Evolutionary conservation across 2,888 invertebrate genomes (phyloP).

Genomic region (Nasonovia ribisnigri): DNA sequence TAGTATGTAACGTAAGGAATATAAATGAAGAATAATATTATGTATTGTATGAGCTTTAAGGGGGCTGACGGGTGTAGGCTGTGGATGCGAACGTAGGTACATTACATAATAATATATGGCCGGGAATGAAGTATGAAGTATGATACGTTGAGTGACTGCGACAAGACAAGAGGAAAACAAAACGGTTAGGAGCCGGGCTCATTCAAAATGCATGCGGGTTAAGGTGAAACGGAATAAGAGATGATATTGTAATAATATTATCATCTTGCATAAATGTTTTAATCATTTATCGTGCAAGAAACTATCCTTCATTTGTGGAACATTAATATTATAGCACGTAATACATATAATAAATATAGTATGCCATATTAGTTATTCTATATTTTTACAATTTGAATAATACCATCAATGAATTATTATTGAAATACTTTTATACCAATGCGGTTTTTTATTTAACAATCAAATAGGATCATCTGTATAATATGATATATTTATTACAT

Average conservation of each 20-base stretch:
- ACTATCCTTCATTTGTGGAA: not conserved
- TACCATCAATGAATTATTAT: not conserved
- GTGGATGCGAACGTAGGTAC: not conserved
- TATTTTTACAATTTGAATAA: not conserved
- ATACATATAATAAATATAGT: not conserved
- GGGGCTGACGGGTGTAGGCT: not conserved
- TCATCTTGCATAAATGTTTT: constrained; percentile 39
- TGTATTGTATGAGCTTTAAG: not conserved
- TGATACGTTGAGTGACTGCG: constrained; percentile 34
- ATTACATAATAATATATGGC: not conserved
- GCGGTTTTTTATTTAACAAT: not conserved
- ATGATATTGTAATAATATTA: constrained; percentile 29
- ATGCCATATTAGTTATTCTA: not conserved
- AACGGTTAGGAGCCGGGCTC: constrained; percentile 29
- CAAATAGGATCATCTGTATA: not conserved
- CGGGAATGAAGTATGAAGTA: constrained; percentile 14
- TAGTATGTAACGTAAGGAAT: not conserved
- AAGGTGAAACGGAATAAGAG: constrained; percentile 49
- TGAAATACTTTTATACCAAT: not conserved
- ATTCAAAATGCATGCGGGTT: constrained; percentile 33
- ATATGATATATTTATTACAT: not conserved
- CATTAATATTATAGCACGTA: not conserved
- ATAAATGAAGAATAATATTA: constrained; percentile 51
- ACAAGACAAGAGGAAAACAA: constrained; percentile 42
- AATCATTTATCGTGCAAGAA: constrained; percentile 35